These are phyloP conservation scores for Xanthostigma xanthostigma DNA, from an alignment of 2,888 invertebrate genomes.

Conservation along the genomic window DNA sequence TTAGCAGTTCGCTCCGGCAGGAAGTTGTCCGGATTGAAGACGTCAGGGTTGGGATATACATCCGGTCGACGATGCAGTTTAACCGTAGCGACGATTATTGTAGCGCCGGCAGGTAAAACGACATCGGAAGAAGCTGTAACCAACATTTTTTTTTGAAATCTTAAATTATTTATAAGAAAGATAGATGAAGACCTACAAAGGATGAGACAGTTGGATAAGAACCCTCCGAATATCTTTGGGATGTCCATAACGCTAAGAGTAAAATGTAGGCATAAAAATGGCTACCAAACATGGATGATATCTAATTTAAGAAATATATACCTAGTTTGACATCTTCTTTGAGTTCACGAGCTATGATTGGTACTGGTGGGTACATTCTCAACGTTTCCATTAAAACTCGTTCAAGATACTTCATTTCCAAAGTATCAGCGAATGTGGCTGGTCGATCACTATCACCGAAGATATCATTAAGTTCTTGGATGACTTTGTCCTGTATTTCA, in stretches of 20 bases:
- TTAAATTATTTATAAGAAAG: too few species aligned
- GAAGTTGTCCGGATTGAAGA: conserved; percentile 68
- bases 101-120: conserved; percentile 53
- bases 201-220: too few species aligned
- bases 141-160: too few species aligned
- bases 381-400: conserved; percentile 63
- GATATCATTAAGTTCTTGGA: conserved; percentile 57
- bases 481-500: conserved; percentile 60
- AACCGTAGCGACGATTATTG: conserved; percentile 49
- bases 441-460: conserved; percentile 66
- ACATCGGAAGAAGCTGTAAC: conserved; percentile 42
- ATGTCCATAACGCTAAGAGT: too few species aligned
- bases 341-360: conserved; percentile 56
- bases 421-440: conserved; percentile 59
- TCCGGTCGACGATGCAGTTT: conserved; percentile 51
- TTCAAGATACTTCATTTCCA: conserved; percentile 70
- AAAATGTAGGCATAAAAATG: too few species aligned
- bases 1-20: conserved; percentile 58
- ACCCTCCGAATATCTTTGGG: too few species aligned
- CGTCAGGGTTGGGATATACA: conserved; percentile 52
- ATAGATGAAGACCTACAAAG: too few species aligned
- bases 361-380: conserved; percentile 67
- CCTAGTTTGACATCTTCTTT: conserved; percentile 53
- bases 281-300: too few species aligned
- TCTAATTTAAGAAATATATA: conserved; percentile 16